Percentiles rank a stretch among this genome's conserved stretches.
phyloP scores from a whole-genome alignment of 2,113 vertebrate genomes.

The Paratilapia polleni region DNA sequence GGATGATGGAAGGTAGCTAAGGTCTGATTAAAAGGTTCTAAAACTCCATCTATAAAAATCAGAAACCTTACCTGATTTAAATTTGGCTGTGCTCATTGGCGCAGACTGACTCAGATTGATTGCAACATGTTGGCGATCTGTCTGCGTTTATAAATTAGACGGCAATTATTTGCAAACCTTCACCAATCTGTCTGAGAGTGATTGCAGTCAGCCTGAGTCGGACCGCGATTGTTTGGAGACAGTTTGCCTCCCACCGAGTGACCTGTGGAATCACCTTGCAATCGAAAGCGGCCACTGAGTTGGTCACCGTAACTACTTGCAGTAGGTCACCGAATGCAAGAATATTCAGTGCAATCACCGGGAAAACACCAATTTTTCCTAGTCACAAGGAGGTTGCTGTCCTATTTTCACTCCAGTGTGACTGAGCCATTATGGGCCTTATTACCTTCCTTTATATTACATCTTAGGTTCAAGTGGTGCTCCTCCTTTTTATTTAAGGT shows the following conservation, averaged over 20 bases:
- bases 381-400: background rate
- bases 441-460: background rate
- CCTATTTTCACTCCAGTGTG: no score
- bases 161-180: background rate
- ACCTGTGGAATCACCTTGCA: background rate
- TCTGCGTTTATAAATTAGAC: background rate
- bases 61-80: no score
- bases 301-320: background rate
- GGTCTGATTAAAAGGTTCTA: no score
- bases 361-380: background rate
- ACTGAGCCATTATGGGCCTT: background rate
- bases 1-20: no score
- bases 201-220: background rate
- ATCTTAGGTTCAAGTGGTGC: no score
- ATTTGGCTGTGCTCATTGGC: no score
- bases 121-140: background rate
- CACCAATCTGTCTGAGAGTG: background rate
- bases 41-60: no score
- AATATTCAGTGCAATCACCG: no score
- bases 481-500: background rate
- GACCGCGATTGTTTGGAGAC: background rate
- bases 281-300: background rate
- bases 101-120: background rate
- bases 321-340: background rate
- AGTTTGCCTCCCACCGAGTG: background rate